Conservation (phyloP, 1,140 invertebrate genomes). For the Achroia grisella region DNA sequence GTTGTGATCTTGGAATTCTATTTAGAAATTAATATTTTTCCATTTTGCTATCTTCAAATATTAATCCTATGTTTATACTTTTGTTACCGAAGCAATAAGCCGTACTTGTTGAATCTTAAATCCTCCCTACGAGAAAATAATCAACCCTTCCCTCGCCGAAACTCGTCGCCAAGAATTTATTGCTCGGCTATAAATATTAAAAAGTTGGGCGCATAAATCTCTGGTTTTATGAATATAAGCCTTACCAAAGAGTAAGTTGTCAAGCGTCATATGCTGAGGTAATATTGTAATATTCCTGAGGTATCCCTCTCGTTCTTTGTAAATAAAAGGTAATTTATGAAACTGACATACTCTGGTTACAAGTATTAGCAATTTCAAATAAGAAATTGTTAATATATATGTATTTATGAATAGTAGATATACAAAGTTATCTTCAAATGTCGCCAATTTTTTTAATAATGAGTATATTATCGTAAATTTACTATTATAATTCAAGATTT, state of each 20-base stretch:
- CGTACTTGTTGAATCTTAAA: constrained; percentile 51
- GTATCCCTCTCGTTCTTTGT: constrained; percentile 9
- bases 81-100: constrained; percentile 7
- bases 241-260: constrained; percentile 19
- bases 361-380: too few relatives aligned
- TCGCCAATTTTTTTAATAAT: too few relatives aligned
- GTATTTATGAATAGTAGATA: too few relatives aligned
- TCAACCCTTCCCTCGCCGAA: constrained; percentile 52
- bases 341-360: background rate
- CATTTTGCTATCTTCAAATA: too few relatives aligned
- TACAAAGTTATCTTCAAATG: too few relatives aligned
- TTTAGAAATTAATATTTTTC: too few relatives aligned
- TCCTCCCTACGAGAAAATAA: constrained; percentile 49
- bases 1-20: too few relatives aligned
- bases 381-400: too few relatives aligned
- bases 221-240: constrained; percentile 55
- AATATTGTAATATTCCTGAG: constrained; percentile 41
- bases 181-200: constrained; percentile 67
- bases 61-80: too few relatives aligned
- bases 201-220: constrained; percentile 65
- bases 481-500: too few relatives aligned
- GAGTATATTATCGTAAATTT: too few relatives aligned
- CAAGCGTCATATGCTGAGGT: constrained; percentile 30
- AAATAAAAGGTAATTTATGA: background rate
- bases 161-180: constrained; percentile 65